Conservation (phyloP, 2,888 invertebrate genomes). For the Syritta pipiens region DNA sequence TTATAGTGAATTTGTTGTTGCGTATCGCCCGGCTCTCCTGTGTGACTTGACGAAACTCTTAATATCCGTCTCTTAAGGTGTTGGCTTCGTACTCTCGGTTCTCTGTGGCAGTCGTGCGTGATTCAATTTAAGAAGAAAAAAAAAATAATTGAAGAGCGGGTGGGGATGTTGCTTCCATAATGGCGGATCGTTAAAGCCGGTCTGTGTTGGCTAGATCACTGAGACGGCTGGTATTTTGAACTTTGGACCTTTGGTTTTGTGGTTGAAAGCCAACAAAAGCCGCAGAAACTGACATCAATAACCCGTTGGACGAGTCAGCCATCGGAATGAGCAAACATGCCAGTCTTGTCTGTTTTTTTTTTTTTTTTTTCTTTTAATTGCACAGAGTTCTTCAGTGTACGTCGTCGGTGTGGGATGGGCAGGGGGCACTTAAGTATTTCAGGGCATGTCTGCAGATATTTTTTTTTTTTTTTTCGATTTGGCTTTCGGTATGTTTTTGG, state of each 20-base stretch:
- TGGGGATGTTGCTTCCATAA: too few relatives aligned
- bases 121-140: constrained; percentile 11
- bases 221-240: constrained; percentile 50
- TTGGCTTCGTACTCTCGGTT: neutral
- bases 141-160: neutral
- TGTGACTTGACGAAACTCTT: constrained; percentile 20
- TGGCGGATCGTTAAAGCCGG: constrained; percentile 42
- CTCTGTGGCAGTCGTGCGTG: neutral
- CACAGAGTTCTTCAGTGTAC: too few relatives aligned
- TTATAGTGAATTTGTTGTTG: constrained; percentile 3
- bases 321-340: constrained; percentile 9
- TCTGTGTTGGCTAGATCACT: constrained; percentile 21
- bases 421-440: constrained; percentile 15
- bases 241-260: constrained; percentile 51
- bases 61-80: neutral
- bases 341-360: constrained; percentile 9
- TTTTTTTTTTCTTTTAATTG: too few relatives aligned
- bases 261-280: constrained; percentile 26
- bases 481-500: neutral
- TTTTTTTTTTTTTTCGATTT: neutral
- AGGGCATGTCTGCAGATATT: constrained; percentile 37
- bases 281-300: constrained; percentile 54
- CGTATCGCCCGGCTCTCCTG: neutral
- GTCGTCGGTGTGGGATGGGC: too few relatives aligned
- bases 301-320: constrained; percentile 51